Conservation (phyloP, 2,888 invertebrate species). For the Ferrisia virgata region DNA sequence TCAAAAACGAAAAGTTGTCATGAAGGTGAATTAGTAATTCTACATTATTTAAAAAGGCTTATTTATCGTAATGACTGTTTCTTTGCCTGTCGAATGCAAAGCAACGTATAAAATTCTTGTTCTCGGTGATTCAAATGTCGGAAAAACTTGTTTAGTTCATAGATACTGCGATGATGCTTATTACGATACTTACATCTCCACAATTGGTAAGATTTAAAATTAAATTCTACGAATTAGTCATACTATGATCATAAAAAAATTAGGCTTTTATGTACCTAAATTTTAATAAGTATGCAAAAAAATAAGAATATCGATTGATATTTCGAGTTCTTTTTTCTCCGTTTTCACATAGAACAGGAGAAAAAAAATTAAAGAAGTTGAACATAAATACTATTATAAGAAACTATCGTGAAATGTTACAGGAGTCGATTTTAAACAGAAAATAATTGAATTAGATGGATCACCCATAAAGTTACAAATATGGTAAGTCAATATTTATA, state of each 20-base stretch:
- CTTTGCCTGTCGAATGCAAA: slow-evolving; percentile 74
- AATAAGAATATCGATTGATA: no score
- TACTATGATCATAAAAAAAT: no score
- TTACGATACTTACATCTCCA: slow-evolving; percentile 86
- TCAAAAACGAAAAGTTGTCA: background rate
- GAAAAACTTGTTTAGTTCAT: slow-evolving; percentile 86
- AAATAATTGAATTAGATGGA: slow-evolving; percentile 81
- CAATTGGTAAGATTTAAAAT: slow-evolving; percentile 68
- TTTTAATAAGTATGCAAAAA: no score
- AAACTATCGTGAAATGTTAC: no score
- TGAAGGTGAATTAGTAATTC: slow-evolving; percentile 18
- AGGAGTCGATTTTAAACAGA: slow-evolving; percentile 89
- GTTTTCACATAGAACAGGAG: no score
- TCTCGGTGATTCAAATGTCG: slow-evolving; percentile 84
- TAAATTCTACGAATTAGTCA: background rate
- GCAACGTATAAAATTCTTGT: slow-evolving; percentile 84
- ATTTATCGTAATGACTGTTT: slow-evolving; percentile 39
- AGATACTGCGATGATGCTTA: slow-evolving; percentile 85
- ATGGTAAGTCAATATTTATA: slow-evolving; percentile 54
- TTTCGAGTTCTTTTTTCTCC: no score
- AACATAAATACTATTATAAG: no score
- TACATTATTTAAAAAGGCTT: background rate
- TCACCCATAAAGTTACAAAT: slow-evolving; percentile 80
- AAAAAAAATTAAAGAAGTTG: no score
- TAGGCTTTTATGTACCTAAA: no score